Evolutionary conservation across 2,888 invertebrate genomes (phyloP), one percentile per base, ranked within the genome.

Genomic region (Neuroscelio doddi): DNA sequence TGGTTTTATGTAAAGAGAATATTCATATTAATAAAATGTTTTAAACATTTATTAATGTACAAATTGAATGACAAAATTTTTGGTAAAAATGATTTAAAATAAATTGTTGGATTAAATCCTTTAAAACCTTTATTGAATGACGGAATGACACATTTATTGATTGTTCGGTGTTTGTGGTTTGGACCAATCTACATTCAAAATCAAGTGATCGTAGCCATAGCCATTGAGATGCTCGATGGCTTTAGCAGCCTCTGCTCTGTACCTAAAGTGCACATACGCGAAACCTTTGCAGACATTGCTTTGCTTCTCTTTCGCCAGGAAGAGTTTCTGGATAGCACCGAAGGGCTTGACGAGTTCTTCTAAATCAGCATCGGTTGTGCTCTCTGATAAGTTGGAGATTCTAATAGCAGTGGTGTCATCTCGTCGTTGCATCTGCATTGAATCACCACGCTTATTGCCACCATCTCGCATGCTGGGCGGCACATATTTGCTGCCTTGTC

Each of bases 181-280:
- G 0, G 98, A 97, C 98, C 98, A 98, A 86, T 98, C 98, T n/a
- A 98, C 99, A 85, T 91, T 96, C 50, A 99, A 88, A 85, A 99
- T 99, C 74, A 99, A 90, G 87, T 99, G 98, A 86, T 98, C 98
- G 83, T 97, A 98, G 66, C 98, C 97, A 82, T 95, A 93, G 0
- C 97, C 97, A 80, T 97, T 93, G 9, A 98, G 89, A 49, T 89
- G 89, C 63, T 90, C 88, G 79, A 99, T 97, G 56, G 99, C 99
- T 76, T 93, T 91, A 2, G 94, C 93, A 36, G 98, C 98, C 86
- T 97, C 96, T 76, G 92, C 92, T 75, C 93, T 89, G 75, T 92
- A 92, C 84, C 95, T 95, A 86, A 96, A 99, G 80, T 98, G 98
- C 63, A 99, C 96, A 84, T 98, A 99, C 9, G 98, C 98, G 86